Evolutionary conservation across 2,113 vertebrate species (phyloP), one percentile per base, ranked within the genome.

Genomic region (Plecotus auritus): DNA sequence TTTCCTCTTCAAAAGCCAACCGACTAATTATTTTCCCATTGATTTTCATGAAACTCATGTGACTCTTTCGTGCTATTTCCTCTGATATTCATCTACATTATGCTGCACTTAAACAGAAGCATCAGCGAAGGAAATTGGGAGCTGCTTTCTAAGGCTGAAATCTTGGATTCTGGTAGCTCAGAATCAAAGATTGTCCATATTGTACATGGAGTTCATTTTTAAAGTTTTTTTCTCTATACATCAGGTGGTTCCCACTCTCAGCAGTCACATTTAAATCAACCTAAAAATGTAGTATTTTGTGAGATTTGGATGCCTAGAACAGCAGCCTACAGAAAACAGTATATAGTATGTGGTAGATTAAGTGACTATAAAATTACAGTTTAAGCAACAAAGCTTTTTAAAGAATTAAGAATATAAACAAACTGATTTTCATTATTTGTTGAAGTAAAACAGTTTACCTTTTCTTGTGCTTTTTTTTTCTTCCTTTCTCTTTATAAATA

Each of bases 331-430:
- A 93, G 82, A 86, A 77, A 94, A 82, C 37, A 93, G 69, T n/a
- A 69, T 70, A 93, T 81, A 95, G 37, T 86, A 47, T 51, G 23
- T 45, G 61, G 92, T 97, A 92, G 73, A 96, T 95, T 97, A 97
- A 97, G 95, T 98, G 97, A 95, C 96, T 97, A 91, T 97, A 95
- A 97, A 97, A 96, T 97, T 97, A 96, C 73, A 89, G 87, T 94
- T 96, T 96, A 97, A 97, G 94, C 80, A 92, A 88, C 92, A 90
- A 88, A 97, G 97, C 72, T 82, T 64, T 96, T 97, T 76, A 90
- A 97, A 96, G 82, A 69, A 54, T 96, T 95, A 95, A 84, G 64
- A 90, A 90, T 93, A n/a, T 92, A 96, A 96, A 93, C 94, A 97
- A 97, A 90, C 73, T 56, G 61, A 45, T 64, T 96, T 97, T 97